Base-by-base conservation (phyloP, 2,888 invertebrate genomes). In the Stenodema calcarata region DNA sequence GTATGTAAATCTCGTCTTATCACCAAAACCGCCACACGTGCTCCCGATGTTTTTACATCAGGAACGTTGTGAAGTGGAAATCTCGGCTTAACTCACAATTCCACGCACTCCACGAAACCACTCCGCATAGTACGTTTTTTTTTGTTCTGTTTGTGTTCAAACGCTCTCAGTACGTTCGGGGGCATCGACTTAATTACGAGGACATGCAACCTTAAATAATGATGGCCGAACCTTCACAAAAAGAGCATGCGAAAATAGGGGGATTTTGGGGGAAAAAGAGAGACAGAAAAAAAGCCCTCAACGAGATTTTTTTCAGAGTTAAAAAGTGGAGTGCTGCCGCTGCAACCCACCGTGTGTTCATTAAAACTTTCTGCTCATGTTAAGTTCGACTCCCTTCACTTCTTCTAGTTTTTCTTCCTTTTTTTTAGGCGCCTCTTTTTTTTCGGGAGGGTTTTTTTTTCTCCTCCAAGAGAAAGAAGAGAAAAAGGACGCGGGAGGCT, bases 281-380 rank as follows among this genome's bases (percentile, higher is more conserved):
- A 62, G 62, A n/a, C n/a, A n/a, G n/a, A 35, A 7, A 35, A 62
- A 62, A 62, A 62, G 4, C 62, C 16, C 27, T 11, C 73, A 18
- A 73, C 73, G 73, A 73, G 73, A 41, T 73, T 73, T 73, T 73
- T 73, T 50, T 50, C 18, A 62, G 80, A 30, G 47, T 44, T 80
- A 27, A 54, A 80, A 80, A 80, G 80, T 80, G 50, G 28, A 80
- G 80, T 80, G 80, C 80, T 54, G 27, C 80, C 73, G 50, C 54
- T 28, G 80, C 30, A 80, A 23, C 44, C 80, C 80, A 54, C 35
- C 80, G 80, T 80, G 80, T 80, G 80, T 80, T 80, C 80, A 80
- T 80, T 80, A 80, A 80, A 80, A 80, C 80, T 80, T 80, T 80
- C 80, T 80, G 80, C 80, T 80, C 80, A 80, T 80, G 80, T 80